Evolutionary conservation across 2,888 invertebrate species (phyloP).

Genomic region (Rotaria sp.): DNA sequence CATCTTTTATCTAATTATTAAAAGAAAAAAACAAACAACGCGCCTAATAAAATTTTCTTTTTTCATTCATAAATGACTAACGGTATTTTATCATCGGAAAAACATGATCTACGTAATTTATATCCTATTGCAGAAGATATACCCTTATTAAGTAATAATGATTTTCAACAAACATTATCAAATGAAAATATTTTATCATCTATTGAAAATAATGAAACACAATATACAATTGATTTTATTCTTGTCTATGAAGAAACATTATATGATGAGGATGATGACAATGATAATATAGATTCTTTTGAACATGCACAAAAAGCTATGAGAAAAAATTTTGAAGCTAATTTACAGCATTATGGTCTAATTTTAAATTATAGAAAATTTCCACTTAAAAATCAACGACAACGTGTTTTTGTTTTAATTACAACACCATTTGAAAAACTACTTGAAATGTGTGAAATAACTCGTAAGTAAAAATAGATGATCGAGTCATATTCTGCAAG

Average conservation of each 20-base stretch:
- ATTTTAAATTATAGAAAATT: not conserved
- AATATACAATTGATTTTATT: not conserved
- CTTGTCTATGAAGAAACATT: constrained; percentile 5
- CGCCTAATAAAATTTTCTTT: not conserved
- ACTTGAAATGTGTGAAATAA: not conserved
- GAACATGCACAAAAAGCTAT: constrained; percentile 12
- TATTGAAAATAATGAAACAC: not conserved
- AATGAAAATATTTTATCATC: not conserved
- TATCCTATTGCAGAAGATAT: not conserved
- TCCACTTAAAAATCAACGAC: not conserved
- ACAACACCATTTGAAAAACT: not conserved
- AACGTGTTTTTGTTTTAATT: constrained; percentile 7
- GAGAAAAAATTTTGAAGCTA: not conserved
- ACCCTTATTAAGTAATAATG: not conserved
- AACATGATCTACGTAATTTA: not conserved
- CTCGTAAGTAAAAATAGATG: not conserved
- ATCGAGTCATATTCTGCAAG: no score
- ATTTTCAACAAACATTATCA: not conserved
- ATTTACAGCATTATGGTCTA: not conserved
- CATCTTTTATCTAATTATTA: constrained; percentile 31
- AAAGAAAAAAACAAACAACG: not conserved
- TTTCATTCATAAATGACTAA: not conserved
- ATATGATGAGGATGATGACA: not conserved
- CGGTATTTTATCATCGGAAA: not conserved
- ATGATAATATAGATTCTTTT: not conserved